Percentiles rank a stretch among this genome's conserved stretches.
These are phyloP conservation scores for Anarsia innoxiella DNA, from an alignment of 2,888 invertebrate species.

Conservation along the genomic window DNA sequence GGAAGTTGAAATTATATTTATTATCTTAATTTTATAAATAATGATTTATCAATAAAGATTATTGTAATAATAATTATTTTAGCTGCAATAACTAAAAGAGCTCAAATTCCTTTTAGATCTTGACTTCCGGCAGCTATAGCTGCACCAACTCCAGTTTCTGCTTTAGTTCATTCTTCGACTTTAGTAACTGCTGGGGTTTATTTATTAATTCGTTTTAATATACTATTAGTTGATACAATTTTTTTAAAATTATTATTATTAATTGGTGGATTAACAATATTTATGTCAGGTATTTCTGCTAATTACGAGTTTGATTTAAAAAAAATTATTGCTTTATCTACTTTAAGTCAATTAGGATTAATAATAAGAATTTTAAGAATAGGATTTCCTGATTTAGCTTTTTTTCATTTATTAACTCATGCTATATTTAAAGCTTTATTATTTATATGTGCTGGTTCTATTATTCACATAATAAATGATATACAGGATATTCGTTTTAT, in stretches of 20 bases:
- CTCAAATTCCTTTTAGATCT: conserved; percentile 87
- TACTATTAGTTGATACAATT: conserved; percentile 51
- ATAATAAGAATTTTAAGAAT: conserved; percentile 80
- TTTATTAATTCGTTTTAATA: conserved; percentile 82
- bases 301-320: conserved; percentile 82
- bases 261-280: conserved; percentile 74
- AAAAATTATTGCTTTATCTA: conserved; percentile 86
- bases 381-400: conserved; percentile 71
- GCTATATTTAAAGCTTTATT: conserved; percentile 85
- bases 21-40: conserved; percentile 68
- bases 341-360: conserved; percentile 83
- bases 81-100: conserved; percentile 83
- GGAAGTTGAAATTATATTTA: conserved; percentile 72
- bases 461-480: conserved; percentile 79
- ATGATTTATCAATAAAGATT: conserved; percentile 54
- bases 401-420: conserved; percentile 83
- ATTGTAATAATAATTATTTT: conserved; percentile 60
- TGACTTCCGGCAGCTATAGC: conserved; percentile 85
- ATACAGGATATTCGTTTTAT: conserved; percentile 81
- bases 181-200: conserved; percentile 85
- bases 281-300: conserved; percentile 75
- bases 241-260: conserved; percentile 69
- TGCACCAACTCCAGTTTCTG: conserved; percentile 85
- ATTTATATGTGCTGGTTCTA: conserved; percentile 81
- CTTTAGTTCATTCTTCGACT: conserved; percentile 85